phyloP scores from a whole-genome alignment of 1,140 invertebrate species.

The Caenorhabditis briggsae region DNA sequence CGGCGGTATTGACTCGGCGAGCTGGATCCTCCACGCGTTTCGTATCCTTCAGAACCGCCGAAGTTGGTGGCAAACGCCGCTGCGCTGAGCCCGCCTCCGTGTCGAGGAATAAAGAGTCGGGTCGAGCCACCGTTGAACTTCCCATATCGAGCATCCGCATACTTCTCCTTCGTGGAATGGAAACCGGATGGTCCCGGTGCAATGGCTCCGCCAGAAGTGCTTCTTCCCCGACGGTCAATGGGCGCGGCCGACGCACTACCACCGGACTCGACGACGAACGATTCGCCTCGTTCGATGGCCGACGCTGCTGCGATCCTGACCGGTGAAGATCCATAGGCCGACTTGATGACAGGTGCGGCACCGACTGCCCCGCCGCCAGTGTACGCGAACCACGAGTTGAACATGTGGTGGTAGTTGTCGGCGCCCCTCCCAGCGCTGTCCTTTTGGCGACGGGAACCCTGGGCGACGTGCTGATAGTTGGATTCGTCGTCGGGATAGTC shows the following conservation, averaged over 20 bases:
- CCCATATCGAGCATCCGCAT: slow-evolving; percentile 50
- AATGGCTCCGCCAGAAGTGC: slow-evolving; percentile 38
- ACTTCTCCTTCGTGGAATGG: slow-evolving; percentile 49
- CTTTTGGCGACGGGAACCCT: not conserved
- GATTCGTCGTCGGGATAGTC: slow-evolving; percentile 4
- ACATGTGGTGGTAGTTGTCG: slow-evolving; percentile 66
- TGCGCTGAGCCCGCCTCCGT: slow-evolving; percentile 33
- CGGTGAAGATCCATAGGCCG: slow-evolving; percentile 23
- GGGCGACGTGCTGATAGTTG: slow-evolving; percentile 3
- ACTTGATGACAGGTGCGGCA: slow-evolving; percentile 56
- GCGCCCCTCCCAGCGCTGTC: slow-evolving; percentile 8
- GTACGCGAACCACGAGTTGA: slow-evolving; percentile 70
- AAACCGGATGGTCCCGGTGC: slow-evolving; percentile 22
- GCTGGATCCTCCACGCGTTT: slow-evolving; percentile 24
- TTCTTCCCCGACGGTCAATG: slow-evolving; percentile 33
- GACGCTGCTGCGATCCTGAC: slow-evolving; percentile 19
- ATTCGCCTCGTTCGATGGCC: slow-evolving; percentile 31
- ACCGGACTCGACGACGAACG: slow-evolving; percentile 1
- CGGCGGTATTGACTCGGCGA: slow-evolving; percentile 46
- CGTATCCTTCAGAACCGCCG: slow-evolving; percentile 12
- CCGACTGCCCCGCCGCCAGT: slow-evolving; percentile 60
- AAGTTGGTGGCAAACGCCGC: slow-evolving; percentile 36
- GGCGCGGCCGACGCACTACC: slow-evolving; percentile 15
- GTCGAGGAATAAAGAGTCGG: slow-evolving; percentile 38
- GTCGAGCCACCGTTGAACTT: slow-evolving; percentile 52